Evolutionary conservation across 2,888 invertebrate genomes (phyloP).

Genomic region (Glyphotaelius pellucidus): DNA sequence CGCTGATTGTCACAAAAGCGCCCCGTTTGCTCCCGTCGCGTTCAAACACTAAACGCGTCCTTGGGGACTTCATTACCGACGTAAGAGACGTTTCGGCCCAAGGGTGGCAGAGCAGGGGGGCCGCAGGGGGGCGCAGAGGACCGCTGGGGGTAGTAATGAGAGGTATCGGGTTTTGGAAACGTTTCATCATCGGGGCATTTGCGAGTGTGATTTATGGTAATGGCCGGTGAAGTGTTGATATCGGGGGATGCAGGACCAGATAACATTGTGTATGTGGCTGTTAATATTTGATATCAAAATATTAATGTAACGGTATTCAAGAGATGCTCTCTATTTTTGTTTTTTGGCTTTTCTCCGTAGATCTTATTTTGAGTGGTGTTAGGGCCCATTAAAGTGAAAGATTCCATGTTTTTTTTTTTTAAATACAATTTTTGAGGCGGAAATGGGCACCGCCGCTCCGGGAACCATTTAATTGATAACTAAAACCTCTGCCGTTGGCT

Average conservation of each 20-base stretch:
- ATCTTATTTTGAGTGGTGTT: too few species aligned
- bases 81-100: not conserved
- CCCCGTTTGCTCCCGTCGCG: not conserved
- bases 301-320: not conserved
- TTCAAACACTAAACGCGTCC: constrained; percentile 53
- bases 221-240: not conserved
- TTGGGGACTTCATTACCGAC: constrained; percentile 57
- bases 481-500: too few species aligned
- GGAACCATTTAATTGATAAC: too few species aligned
- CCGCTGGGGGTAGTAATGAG: constrained; percentile 5
- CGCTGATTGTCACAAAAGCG: not conserved
- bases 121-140: not conserved
- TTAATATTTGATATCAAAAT: not conserved
- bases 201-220: constrained; percentile 1
- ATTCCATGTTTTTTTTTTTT: too few species aligned
- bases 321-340: not conserved
- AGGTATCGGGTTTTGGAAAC: constrained; percentile 17
- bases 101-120: not conserved
- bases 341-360: too few species aligned
- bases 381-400: too few species aligned
- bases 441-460: too few species aligned
- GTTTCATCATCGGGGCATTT: constrained; percentile 11
- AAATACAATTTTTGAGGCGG: too few species aligned
- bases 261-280: not conserved
- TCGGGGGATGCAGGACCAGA: not conserved